Evolutionary conservation across 1,140 invertebrate genomes (phyloP).

Genomic region (Sycophila sp.): DNA sequence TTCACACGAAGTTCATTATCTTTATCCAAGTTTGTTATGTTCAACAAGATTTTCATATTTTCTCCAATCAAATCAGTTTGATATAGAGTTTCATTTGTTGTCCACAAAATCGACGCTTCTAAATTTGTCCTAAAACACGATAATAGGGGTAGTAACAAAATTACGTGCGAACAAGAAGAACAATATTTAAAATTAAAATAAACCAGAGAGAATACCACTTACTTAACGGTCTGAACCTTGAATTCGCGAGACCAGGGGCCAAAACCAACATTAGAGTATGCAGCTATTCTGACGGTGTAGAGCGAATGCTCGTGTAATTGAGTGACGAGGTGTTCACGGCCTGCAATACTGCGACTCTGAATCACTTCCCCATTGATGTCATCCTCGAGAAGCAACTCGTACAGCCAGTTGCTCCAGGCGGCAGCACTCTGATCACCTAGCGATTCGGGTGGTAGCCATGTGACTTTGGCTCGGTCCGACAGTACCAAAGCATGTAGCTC

Average conservation of each 20-base stretch:
- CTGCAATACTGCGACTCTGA: conserved; percentile 69
- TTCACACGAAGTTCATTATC: conserved; percentile 69
- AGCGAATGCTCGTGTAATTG: conserved; percentile 77
- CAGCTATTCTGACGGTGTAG: conserved; percentile 82
- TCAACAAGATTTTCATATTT: conserved; percentile 72
- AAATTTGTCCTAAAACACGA: conserved; percentile 56
- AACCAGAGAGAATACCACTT: conserved; percentile 3
- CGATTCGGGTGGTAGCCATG: conserved; percentile 81
- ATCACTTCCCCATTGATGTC: conserved; percentile 65
- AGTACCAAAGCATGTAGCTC: conserved; percentile 82
- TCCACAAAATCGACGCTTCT: conserved; percentile 76
- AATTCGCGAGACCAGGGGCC: conserved; percentile 84
- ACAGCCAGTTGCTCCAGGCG: conserved; percentile 87
- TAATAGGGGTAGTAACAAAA: background rate
- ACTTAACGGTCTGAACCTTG: conserved; percentile 73
- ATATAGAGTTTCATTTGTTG: conserved; percentile 74
- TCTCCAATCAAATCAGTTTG: conserved; percentile 80
- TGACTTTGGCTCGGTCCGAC: conserved; percentile 76
- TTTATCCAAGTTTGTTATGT: conserved; percentile 66
- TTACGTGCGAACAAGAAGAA: too few relatives aligned
- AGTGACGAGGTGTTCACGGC: conserved; percentile 72
- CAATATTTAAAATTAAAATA: background rate
- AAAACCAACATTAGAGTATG: conserved; percentile 78
- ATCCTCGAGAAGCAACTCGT: conserved; percentile 80
- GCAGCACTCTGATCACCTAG: conserved; percentile 80